Base-by-base conservation (phyloP, 2,888 invertebrate genomes). In the Aporophyla lueneburgensis region DNA sequence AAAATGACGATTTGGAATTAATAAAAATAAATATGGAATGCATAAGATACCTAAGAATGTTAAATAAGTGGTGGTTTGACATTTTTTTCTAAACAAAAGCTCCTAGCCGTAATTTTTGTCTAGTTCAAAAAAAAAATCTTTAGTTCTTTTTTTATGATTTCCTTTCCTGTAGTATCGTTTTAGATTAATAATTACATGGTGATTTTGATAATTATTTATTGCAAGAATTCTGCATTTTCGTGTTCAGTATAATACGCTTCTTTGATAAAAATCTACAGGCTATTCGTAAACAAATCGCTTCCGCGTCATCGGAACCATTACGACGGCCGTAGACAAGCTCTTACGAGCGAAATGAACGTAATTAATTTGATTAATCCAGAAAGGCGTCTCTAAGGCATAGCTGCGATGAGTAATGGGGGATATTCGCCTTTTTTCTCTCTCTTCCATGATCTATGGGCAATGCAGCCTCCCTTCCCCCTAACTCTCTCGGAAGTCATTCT, bases 281-380 rank as follows among this genome's bases (percentile, higher is more conserved):
- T 71, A 40, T 54, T 66, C 73, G 46, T 53, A 43, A 68, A 76
- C 33, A 61, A 77, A 78, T 81, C 76, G 83, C 86, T 77, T 54
- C 70, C 76, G 73, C 83, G 27, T 58, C 65, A 86, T 78, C 84
- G 81, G 85, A 78, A 71, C 72, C 61, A 66, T 84, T 82, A 71
- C 24, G 66, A 62, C 69, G 76, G 73, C 73, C 75, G 83, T 87
- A 85, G 87, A 84, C 76, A 83, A 87, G 84, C 91, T 91, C 92
- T 92, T 88, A 89, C 91, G 89, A 88, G 88, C 89, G 92, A 92
- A 94, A 87, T 87, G 85, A 93, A 93, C 91, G 93, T 94, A 94
- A 95, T 95, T 95, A 95, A 95, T 94, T 93, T 93, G 93, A 95
- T 95, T 94, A 94, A 95, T 94, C 91, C 91, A 89, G 88, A 92